A percentile compares a stretch with the other conserved stretches of the same genome.
Evolutionary conservation across 2,797 vertebrate genomes (phyloP).

Genomic region (Halcyon badia): DNA sequence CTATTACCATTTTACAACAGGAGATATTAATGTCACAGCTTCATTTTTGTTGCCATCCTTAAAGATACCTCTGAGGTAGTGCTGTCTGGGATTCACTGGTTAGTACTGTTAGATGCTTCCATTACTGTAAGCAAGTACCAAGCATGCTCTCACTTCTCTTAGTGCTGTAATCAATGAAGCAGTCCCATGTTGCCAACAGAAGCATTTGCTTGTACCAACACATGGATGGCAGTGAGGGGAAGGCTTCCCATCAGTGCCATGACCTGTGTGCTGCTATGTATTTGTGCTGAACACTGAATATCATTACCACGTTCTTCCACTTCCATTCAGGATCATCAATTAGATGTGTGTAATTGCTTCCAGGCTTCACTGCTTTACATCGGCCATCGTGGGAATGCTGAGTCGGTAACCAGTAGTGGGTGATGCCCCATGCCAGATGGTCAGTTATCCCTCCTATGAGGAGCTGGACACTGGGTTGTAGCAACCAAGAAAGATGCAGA

Average conservation of each 20-base stretch:
- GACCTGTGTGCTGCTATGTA: not conserved
- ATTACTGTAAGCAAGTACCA: not conserved
- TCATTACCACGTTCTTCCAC: not conserved
- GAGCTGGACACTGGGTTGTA: not conserved
- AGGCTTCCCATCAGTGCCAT: not conserved
- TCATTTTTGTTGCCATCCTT: not conserved
- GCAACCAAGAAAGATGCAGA: not conserved
- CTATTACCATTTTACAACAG: not conserved
- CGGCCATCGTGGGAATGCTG: not conserved
- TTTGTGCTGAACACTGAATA: not conserved
- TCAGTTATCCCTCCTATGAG: not conserved
- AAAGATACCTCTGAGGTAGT: not conserved
- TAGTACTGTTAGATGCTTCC: not conserved
- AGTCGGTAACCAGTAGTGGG: not conserved
- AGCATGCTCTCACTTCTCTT: not conserved
- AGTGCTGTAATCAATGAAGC: not conserved
- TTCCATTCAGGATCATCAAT: not conserved
- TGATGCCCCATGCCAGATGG: not conserved
- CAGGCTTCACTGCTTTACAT: not conserved
- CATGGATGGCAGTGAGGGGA: rapidly evolving
- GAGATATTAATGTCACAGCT: not conserved
- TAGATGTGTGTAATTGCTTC: rapidly evolving
- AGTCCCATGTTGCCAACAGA: rapidly evolving
- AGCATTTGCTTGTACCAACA: not conserved
- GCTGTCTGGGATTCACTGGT: not conserved